Conservation (phyloP, 2,888 invertebrate species). For the Tetramorium bicarinatum region DNA sequence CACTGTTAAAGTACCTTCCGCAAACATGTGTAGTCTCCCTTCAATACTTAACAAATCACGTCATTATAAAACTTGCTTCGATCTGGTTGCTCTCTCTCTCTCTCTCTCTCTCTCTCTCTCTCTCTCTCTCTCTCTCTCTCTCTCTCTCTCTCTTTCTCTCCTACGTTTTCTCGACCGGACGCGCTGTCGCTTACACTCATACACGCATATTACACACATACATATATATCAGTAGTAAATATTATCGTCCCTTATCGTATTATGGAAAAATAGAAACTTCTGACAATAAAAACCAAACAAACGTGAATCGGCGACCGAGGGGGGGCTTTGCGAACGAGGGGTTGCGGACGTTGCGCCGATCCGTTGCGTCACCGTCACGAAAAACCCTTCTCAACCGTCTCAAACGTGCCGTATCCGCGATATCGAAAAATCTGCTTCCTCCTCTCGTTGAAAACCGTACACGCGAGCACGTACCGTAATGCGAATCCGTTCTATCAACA, state of each 20-base stretch:
- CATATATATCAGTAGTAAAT: constrained; percentile 82
- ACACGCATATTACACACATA: constrained; percentile 47
- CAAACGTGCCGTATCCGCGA: constrained; percentile 43
- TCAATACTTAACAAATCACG: constrained; percentile 52
- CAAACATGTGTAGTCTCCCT: constrained; percentile 25
- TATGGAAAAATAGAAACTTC: constrained; percentile 87
- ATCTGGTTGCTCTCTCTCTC: constrained; percentile 48
- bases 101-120: constrained; percentile 24
- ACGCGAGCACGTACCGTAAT: constrained; percentile 32
- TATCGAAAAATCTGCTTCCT: constrained; percentile 27
- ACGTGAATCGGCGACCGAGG: constrained; percentile 82
- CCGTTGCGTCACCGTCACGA: constrained; percentile 25
- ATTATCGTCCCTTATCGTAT: constrained; percentile 84
- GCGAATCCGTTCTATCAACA: constrained; percentile 34
- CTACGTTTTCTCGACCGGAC: constrained; percentile 33
- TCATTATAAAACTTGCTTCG: constrained; percentile 46
- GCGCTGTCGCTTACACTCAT: constrained; percentile 15
- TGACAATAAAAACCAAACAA: constrained; percentile 86
- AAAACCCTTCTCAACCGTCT: constrained; percentile 37
- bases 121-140: too few relatives aligned
- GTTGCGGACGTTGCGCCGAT: constrained; percentile 31
- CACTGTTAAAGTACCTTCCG: constrained; percentile 49
- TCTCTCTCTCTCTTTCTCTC: constrained; percentile 29
- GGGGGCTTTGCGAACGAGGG: constrained; percentile 48
- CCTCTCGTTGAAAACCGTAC: constrained; percentile 28